Percentiles rank a stretch among this genome's conserved stretches.
Conservation (phyloP, 2,797 vertebrate species). For the Lutjanus argentimaculatus region DNA sequence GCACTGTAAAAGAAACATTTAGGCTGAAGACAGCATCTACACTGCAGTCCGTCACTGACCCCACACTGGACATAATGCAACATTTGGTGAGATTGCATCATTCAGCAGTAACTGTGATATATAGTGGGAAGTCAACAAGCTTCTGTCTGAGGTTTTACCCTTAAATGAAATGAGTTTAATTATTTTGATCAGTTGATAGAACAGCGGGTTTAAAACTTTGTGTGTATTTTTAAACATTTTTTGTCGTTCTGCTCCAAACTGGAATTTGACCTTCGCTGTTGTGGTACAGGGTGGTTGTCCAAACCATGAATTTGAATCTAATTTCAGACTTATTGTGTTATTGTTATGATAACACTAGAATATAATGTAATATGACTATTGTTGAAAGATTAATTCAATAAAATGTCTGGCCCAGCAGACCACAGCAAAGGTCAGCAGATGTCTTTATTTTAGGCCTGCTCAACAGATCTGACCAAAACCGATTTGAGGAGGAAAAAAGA, state of each 20-base stretch:
- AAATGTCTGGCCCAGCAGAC: not conserved
- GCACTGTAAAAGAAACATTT: not conserved
- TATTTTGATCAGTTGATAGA: not conserved
- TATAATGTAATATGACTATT: not conserved
- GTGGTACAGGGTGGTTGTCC: not conserved
- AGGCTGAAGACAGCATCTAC: not conserved
- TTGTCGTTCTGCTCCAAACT: not conserved
- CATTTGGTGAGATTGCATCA: slow-evolving; percentile 25
- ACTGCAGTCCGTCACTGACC: not conserved
- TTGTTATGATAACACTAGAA: not conserved
- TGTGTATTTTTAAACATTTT: not conserved
- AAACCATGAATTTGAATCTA: not conserved
- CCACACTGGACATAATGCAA: slow-evolving; percentile 6
- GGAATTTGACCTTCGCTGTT: not conserved
- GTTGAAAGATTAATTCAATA: not conserved
- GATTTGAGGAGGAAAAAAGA: not conserved
- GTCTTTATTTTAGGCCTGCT: not conserved
- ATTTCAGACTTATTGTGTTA: slow-evolving; percentile 6
- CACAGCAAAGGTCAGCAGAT: not conserved
- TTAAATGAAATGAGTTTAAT: not conserved
- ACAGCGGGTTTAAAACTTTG: not conserved
- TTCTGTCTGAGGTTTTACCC: not conserved
- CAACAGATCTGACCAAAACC: not conserved
- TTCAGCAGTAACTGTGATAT: not conserved
- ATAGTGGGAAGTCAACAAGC: not conserved